Conservation (phyloP, 2,888 invertebrate genomes). For the Leucoma salicis region DNA sequence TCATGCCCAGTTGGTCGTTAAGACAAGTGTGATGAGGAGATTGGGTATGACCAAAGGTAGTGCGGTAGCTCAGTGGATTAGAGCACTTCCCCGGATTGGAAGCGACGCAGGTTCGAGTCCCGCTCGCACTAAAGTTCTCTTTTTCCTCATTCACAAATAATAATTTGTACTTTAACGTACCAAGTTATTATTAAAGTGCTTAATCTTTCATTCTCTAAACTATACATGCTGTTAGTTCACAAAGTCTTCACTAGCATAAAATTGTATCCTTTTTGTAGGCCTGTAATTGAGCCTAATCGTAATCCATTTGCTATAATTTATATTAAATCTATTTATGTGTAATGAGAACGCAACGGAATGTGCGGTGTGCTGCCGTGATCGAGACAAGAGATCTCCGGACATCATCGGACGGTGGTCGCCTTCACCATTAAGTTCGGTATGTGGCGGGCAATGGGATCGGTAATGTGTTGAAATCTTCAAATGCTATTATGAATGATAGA, state of each 20-base stretch:
- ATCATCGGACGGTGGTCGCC: constrained; percentile 47
- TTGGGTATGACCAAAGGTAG: no score
- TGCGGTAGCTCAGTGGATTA: no score
- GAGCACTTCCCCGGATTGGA: no score
- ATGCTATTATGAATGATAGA: constrained; percentile 39
- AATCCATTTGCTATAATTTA: constrained; percentile 2
- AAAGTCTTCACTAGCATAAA: not conserved
- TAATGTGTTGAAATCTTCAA: constrained; percentile 51
- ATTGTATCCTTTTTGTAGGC: no score
- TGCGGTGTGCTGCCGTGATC: constrained; percentile 24
- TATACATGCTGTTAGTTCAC: not conserved
- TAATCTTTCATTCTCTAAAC: not conserved
- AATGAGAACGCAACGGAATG: constrained; percentile 18
- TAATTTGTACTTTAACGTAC: no score
- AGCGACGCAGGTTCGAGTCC: no score
- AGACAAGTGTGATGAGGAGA: no score
- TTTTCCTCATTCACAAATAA: no score
- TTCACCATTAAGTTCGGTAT: constrained; percentile 50
- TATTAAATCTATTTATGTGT: constrained; percentile 1
- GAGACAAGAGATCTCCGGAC: constrained; percentile 29
- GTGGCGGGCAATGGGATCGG: constrained; percentile 50
- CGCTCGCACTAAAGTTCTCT: no score
- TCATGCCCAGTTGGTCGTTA: no score
- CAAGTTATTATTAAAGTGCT: no score
- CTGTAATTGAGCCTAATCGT: no score